Conservation (phyloP, 1,140 invertebrate species). For the Heliconius nattereri region DNA sequence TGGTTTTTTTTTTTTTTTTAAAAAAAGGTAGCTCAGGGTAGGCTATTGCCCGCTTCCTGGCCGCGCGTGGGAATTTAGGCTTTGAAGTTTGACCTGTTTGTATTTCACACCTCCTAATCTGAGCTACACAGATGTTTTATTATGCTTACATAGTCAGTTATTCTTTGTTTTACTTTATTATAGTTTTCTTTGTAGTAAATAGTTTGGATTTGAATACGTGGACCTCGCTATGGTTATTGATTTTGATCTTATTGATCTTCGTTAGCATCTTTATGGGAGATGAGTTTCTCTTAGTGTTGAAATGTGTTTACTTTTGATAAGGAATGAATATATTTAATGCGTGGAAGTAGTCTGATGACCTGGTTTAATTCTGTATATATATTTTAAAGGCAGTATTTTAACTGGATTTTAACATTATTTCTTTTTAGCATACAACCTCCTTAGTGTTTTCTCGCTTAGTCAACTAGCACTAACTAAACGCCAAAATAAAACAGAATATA, state of each 20-base stretch:
- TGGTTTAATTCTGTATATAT: too few relatives aligned
- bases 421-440: too few relatives aligned
- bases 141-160: not conserved
- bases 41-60: conserved; percentile 54
- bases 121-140: conserved; percentile 40
- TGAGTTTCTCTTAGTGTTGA: not conserved
- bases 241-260: not conserved
- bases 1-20: conserved; percentile 47
- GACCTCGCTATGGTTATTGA: not conserved
- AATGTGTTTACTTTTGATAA: not conserved
- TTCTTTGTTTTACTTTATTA: not conserved
- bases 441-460: too few relatives aligned
- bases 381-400: too few relatives aligned
- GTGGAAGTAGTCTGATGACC: not conserved
- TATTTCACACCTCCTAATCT: conserved; percentile 37
- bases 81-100: conserved; percentile 39
- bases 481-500: too few relatives aligned
- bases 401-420: too few relatives aligned
- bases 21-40: conserved; percentile 54
- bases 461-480: too few relatives aligned
- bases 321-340: not conserved
- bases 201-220: not conserved
- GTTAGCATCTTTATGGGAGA: not conserved
- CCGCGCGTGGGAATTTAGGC: conserved; percentile 51
- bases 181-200: not conserved